A percentile compares a stretch with the other conserved stretches of the same genome.
Evolutionary conservation across 2,113 vertebrate species (phyloP).

Genomic region (Crotalus helleri): DNA sequence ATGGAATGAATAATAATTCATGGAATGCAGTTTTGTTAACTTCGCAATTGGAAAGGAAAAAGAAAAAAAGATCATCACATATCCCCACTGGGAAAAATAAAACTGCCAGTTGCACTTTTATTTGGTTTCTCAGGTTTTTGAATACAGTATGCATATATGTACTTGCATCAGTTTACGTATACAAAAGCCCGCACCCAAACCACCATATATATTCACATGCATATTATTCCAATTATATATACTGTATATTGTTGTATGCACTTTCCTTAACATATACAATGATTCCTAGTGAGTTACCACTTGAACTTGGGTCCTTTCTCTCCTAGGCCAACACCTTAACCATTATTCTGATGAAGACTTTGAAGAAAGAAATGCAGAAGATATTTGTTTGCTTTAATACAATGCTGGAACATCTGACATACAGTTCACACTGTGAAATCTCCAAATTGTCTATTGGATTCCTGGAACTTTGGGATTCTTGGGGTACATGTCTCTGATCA

Average conservation of each 20-base stretch:
- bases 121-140: background rate
- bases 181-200: background rate
- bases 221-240: background rate
- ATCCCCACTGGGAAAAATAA: background rate
- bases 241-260: background rate
- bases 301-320: background rate
- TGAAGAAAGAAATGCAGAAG: background rate
- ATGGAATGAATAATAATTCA: background rate
- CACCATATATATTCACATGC: background rate
- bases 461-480: background rate
- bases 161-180: background rate
- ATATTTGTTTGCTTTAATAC: background rate
- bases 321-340: background rate
- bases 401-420: background rate
- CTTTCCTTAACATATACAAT: background rate
- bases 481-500: background rate
- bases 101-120: background rate
- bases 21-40: background rate
- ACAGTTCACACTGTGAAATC: background rate
- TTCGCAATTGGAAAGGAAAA: background rate
- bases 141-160: background rate
- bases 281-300: background rate
- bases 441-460: background rate
- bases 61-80: background rate
- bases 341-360: background rate